These are phyloP conservation scores for Aegotheles bennettii DNA, from an alignment of 2,113 vertebrate genomes.

Conservation along the genomic window DNA sequence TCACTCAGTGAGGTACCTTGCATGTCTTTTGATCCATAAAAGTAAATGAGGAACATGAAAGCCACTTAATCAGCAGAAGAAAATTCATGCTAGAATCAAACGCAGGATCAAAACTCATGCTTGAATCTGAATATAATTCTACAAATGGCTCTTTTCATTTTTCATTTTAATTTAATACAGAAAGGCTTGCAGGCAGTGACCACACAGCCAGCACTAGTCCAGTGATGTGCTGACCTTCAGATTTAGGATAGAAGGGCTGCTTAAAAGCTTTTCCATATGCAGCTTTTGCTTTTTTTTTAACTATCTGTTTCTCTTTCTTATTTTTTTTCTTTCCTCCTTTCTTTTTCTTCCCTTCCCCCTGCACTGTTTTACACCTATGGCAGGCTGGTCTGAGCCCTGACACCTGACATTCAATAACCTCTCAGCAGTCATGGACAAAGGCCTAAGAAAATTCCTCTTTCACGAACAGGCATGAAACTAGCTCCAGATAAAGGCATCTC, in stretches of 20 bases:
- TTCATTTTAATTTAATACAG: neutral
- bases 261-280: slow-evolving; percentile 73
- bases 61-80: neutral
- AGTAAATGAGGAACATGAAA: neutral
- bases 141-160: neutral
- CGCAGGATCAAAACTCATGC: neutral
- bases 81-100: neutral
- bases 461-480: slow-evolving; percentile 68
- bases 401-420: slow-evolving; percentile 69
- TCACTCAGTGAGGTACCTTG: neutral
- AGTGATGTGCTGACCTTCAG: slow-evolving; percentile 73
- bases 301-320: slow-evolving; percentile 31
- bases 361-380: slow-evolving; percentile 58
- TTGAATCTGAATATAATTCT: neutral
- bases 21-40: neutral
- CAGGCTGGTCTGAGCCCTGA: slow-evolving; percentile 68
- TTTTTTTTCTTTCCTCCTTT: slow-evolving; percentile 31
- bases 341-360: neutral
- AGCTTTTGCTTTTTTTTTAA: slow-evolving; percentile 42
- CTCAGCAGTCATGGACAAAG: slow-evolving; percentile 66
- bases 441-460: slow-evolving; percentile 72
- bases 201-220: neutral
- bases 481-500: slow-evolving; percentile 64
- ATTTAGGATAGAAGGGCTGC: neutral
- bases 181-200: neutral